Percentiles rank a stretch among this genome's conserved stretches.
These are phyloP conservation scores for Myotis daubentonii DNA, from an alignment of 2,797 vertebrate genomes.

Conservation along the genomic window DNA sequence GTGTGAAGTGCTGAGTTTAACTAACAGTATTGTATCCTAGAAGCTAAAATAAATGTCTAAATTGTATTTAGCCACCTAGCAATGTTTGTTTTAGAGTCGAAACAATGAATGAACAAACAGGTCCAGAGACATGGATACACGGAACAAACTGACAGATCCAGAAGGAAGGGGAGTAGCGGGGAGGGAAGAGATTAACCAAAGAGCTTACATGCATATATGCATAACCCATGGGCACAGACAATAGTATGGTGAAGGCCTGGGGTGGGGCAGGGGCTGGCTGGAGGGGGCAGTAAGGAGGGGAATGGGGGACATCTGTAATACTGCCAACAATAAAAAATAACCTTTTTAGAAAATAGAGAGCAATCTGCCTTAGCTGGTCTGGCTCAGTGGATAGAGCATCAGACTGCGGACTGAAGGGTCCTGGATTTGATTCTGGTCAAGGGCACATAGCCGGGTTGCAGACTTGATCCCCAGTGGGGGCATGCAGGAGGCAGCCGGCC, in stretches of 20 bases:
- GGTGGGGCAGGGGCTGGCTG: too few species aligned
- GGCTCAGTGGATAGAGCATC: too few species aligned
- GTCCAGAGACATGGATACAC: not conserved
- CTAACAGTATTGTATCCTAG: not conserved
- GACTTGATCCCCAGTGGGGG: too few species aligned
- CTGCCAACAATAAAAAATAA: not conserved
- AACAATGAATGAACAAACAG: not conserved
- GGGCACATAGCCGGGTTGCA: too few species aligned
- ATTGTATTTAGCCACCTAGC: not conserved
- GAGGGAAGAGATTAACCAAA: not conserved
- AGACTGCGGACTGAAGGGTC: too few species aligned
- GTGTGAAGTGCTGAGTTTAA: not conserved
- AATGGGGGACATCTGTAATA: not conserved
- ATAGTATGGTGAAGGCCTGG: not conserved
- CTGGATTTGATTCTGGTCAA: too few species aligned
- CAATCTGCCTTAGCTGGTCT: too few species aligned
- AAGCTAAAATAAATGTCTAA: constrained; percentile 34
- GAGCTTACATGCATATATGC: not conserved
- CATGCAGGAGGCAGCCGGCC: too few species aligned
- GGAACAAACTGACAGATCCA: not conserved
- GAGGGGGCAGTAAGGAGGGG: not conserved
- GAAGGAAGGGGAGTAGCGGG: not conserved
- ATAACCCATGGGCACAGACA: not conserved
- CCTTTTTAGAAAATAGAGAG: too few species aligned
- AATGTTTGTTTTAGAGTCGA: constrained; percentile 5